Percentiles rank a stretch among this genome's conserved stretches.
Conservation (phyloP, 1,140 invertebrate species). For the Elymnias hypermnestra region DNA sequence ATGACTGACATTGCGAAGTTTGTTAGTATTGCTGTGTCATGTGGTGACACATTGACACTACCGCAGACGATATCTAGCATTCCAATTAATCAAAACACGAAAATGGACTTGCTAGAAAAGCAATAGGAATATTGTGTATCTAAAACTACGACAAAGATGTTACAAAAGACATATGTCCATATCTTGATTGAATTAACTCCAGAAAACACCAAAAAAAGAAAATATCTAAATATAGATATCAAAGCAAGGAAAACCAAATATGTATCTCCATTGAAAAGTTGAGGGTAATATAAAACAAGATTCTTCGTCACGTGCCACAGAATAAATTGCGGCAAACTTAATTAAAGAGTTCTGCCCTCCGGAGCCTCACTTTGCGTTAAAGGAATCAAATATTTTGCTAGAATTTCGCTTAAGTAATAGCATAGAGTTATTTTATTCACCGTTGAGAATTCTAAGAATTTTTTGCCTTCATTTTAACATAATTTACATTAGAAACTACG, state of each 20-base stretch:
- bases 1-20: slow-evolving; percentile 12
- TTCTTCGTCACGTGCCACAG: slow-evolving; percentile 39
- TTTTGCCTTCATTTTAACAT: not conserved
- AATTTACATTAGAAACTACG: no score
- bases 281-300: slow-evolving; percentile 15
- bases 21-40: not conserved
- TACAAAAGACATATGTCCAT: no score
- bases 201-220: no score
- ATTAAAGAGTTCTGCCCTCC: slow-evolving; percentile 32
- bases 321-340: slow-evolving; percentile 57
- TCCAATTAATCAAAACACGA: no score
- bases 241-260: not conserved
- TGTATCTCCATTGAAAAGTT: not conserved
- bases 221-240: no score
- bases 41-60: no score
- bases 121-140: no score
- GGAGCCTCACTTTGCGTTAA: slow-evolving; percentile 7
- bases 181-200: no score
- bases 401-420: slow-evolving; percentile 12
- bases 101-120: no score
- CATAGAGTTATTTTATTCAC: slow-evolving; percentile 12
- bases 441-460: not conserved
- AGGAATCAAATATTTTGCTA: slow-evolving; percentile 17
- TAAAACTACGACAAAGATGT: no score
- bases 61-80: no score